Base-by-base conservation (phyloP, 2,888 invertebrate species). In the Caenorhabditis virilis region DNA sequence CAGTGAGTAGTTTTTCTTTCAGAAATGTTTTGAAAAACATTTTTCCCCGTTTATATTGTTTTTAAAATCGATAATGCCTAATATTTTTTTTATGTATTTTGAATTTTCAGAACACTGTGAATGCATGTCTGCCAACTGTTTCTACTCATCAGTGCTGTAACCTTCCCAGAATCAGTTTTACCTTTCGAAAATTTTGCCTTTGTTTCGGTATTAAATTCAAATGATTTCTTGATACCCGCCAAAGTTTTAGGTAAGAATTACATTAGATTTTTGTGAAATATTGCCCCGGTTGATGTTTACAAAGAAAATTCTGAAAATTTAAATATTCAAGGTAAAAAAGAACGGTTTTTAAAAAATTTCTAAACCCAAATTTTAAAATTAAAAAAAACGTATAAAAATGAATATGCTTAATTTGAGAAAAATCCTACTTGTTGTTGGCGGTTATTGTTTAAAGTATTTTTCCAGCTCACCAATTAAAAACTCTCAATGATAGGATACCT, bases 151-250 rank as follows among this genome's bases (percentile, higher is more conserved):
- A n/a, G n/a, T n/a, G n/a, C n/a, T n/a, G n/a, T n/a, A n/a, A n/a
- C n/a, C n/a, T n/a, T n/a, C n/a, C n/a, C n/a, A n/a, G n/a, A n/a
- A n/a, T n/a, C n/a, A n/a, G n/a, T n/a, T n/a, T n/a, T n/a, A n/a
- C n/a, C n/a, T n/a, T n/a, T n/a, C n/a, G n/a, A n/a, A n/a, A 56
- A 63, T 33, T 68, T 46, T 22, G 63, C 68, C 15, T 68, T 51
- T 43, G 74, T 64, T 2, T 70, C 74, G 2, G 63, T 66, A 18
- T 59, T 78, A 5, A 71, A 71, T 9, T 75, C 76, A 22, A 72
- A 78, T 53, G 64, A 65, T 48, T 76, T 75, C 41, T 33, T 75
- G 18, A 43, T 74, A 6, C 65, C 76, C 9, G 75, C 78, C 6
- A 66, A 72, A 64, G 71, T 76, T 13, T 49, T 78, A 26, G 76